Base-by-base conservation (phyloP, 2,888 invertebrate genomes). In the Oegoconia quadripuncta region DNA sequence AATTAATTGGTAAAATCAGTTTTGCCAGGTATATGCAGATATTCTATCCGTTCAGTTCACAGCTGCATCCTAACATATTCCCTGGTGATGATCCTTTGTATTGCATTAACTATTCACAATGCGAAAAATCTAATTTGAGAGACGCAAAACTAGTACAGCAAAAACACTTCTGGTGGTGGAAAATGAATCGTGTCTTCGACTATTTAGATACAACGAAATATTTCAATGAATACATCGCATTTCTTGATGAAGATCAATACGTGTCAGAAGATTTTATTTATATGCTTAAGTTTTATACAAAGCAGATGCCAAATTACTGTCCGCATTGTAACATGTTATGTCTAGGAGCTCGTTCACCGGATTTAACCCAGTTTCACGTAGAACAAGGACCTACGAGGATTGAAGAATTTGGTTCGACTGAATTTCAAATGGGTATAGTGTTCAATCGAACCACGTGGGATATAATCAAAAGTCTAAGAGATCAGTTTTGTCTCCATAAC, bases 141-240 rank as follows among this genome's bases (percentile, higher is more conserved):
- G 41, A 58, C 13, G 44, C 52, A 2, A 31, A 26, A 0, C 43
- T 58, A 4, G 57, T 57, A 3, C 75, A 76, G 34, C 32, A 39
- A 3, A 76, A 75, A 36, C 63, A 64, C 13, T 65, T 64, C 32
- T 73, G 68, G 74, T 77, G 72, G 77, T 76, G 71, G 77, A 65
- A 59, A 39, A 42, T 50, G 2, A 67, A 61, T 28, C 56, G 59
- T 12, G 53, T 76, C 0, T 76, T 76, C 38, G 64, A 72, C 16
- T 35, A 60, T 33, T 17, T 74, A 9, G 37, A 48, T 16, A 41
- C 45, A 0, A 49, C 41, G 1, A 27, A 50, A 15, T 18, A 45
- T 41, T 37, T 57, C 33, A 23, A 64, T 4, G 35, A 46, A 4
- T 37, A 51, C 18, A 29, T 74, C 31, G 34, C 69, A 45, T 52